Evolutionary conservation across 1,140 invertebrate genomes (phyloP).

Genomic region (Philaenus spumarius): DNA sequence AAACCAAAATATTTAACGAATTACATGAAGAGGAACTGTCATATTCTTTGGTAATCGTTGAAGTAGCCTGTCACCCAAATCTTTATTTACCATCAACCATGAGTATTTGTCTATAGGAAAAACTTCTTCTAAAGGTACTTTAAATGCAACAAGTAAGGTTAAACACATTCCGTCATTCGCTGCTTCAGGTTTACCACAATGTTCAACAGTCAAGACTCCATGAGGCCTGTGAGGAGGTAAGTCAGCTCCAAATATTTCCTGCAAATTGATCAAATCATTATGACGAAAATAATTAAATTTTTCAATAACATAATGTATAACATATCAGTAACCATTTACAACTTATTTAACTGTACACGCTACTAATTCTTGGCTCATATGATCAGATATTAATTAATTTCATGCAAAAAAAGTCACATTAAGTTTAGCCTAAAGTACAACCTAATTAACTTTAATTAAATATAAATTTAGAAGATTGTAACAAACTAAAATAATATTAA

Average conservation of each 20-base stretch:
- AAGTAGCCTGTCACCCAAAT: conserved; percentile 61
- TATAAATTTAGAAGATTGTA: too few species aligned
- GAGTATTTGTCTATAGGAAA: conserved; percentile 79
- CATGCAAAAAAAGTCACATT: too few species aligned
- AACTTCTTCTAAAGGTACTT: conserved; percentile 76
- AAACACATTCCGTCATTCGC: conserved; percentile 70
- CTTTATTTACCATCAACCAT: conserved; percentile 72
- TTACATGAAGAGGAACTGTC: conserved; percentile 71
- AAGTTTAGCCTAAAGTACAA: too few species aligned
- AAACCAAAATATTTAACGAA: conserved; percentile 39
- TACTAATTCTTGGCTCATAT: too few species aligned
- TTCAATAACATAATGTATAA: too few species aligned
- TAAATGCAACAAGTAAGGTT: conserved; percentile 76
- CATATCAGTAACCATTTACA: too few species aligned
- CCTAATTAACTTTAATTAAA: too few species aligned
- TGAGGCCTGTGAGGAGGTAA: conserved; percentile 78
- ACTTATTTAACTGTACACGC: too few species aligned
- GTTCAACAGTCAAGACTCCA: conserved; percentile 62
- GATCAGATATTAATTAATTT: too few species aligned
- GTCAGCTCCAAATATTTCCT: conserved; percentile 82
- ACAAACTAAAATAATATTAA: too few species aligned
- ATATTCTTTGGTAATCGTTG: conserved; percentile 63
- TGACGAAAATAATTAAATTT: too few species aligned
- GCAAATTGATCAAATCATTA: conserved; percentile 14
- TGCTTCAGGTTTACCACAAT: conserved; percentile 45